Base-by-base conservation (phyloP, 2,113 vertebrate species). In the Cyphotilapia sp. region DNA sequence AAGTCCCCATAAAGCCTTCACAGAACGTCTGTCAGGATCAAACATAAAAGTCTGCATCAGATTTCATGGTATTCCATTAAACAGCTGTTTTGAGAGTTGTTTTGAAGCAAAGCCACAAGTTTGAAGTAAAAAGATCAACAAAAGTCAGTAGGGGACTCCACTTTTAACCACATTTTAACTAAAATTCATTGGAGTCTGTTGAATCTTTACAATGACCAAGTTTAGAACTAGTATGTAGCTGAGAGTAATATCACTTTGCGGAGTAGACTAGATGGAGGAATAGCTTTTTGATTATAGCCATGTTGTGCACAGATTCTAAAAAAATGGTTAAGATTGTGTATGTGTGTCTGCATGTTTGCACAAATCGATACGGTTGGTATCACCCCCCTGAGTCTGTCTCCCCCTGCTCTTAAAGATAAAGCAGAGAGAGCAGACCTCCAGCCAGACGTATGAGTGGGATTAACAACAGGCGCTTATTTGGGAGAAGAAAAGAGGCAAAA, bases 361-460 rank as follows among this genome's bases (percentile, higher is more conserved):
- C 84, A 84, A 88, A 96, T 95, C 94, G 33, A 96, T 95, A 90
- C 0, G 10, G 76, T 80, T 81, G 84, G 90, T 91, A 92, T 93
- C 88, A 86, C 71, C 90, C 87, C 90, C 85, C 71, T 54, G 87
- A 85, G 85, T 71, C 83, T 56, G 27, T 35, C 91, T 83, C 86
- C 83, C 82, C 61, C 69, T 86, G 88, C 91, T 90, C 85, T 83
- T 61, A 22, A 88, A 91, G 92, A 96, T 95, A 93, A 94, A 90
- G 89, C 69, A 63, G 88, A 91, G 82, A 82, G 83, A 89, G 88
- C 89, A 80, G 87, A 91, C 91, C 88, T 42, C 89, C 88, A 92
- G 91, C 82, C 89, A 93, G 91, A 95, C 87, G 53, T 85, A 91
- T 93, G 94, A 93, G 91, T 87, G 84, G 91, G 94, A 94, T 95